These are phyloP conservation scores for Halictus ligatus DNA, from an alignment of 2,888 invertebrate species.

Conservation along the genomic window DNA sequence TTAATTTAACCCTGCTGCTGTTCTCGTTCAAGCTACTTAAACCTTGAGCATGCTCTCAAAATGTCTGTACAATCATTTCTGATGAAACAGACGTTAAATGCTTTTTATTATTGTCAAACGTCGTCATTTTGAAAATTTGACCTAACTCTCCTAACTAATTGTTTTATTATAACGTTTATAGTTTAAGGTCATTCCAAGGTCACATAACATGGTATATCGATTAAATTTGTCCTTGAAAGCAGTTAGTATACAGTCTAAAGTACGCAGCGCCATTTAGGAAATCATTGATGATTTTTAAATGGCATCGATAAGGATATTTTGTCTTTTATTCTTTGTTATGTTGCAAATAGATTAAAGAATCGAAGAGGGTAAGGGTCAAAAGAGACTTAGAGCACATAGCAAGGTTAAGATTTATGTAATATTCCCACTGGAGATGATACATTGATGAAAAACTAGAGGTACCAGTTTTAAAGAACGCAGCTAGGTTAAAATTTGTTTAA, in stretches of 20 bases:
- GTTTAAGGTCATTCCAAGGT: neutral
- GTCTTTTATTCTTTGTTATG: neutral
- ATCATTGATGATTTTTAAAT: neutral
- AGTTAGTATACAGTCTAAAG: neutral
- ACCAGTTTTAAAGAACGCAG: neutral
- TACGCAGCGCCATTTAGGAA: neutral
- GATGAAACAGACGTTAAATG: neutral
- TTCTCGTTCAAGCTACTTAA: too few relatives aligned
- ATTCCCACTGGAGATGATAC: too few relatives aligned
- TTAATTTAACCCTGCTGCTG: neutral
- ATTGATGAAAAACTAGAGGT: neutral
- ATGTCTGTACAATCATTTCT: neutral
- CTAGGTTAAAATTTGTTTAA: too few relatives aligned
- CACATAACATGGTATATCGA: neutral
- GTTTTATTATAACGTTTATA: neutral
- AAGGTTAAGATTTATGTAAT: neutral
- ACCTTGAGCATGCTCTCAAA: too few relatives aligned
- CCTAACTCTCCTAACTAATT: neutral
- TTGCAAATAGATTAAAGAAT: neutral
- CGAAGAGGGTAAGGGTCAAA: neutral
- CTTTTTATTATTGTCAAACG: neutral
- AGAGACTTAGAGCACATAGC: neutral
- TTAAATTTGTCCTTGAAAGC: neutral
- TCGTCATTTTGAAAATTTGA: neutral
- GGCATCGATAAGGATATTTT: too few relatives aligned